Evolutionary conservation across 1,140 invertebrate species (phyloP).

Genomic region (Aphidius ervi): DNA sequence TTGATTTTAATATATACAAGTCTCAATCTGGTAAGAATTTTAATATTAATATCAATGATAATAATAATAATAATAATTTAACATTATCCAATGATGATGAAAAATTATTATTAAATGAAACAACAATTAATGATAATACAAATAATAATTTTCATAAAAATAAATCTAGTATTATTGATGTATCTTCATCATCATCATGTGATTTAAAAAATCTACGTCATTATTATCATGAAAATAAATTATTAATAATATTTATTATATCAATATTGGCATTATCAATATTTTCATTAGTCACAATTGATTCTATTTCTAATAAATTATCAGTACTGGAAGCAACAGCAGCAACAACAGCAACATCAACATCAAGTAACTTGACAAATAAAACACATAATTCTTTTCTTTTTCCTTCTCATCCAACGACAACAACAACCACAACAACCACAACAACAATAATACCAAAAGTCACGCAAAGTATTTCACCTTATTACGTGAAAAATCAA

Average conservation of each 20-base stretch:
- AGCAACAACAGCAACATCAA: too few species aligned
- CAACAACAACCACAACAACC: background rate
- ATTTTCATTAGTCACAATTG: background rate
- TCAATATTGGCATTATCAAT: background rate
- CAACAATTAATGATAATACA: background rate
- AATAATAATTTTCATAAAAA: too few species aligned
- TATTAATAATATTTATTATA: background rate
- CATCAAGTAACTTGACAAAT: too few species aligned
- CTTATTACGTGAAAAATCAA: background rate
- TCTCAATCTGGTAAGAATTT: constrained; percentile 28
- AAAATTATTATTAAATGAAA: background rate
- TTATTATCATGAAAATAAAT: background rate
- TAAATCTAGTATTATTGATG: too few species aligned
- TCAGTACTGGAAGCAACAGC: background rate
- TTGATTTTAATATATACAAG: constrained; percentile 26
- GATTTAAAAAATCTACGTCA: too few species aligned
- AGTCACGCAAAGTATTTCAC: background rate
- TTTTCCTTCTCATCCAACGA: too few species aligned
- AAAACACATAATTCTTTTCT: too few species aligned
- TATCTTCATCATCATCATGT: too few species aligned
- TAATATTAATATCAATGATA: background rate
- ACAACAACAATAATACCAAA: background rate
- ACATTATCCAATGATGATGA: background rate
- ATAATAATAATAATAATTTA: constrained; percentile 1
- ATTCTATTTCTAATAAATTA: constrained; percentile 8